Percentiles rank a stretch among this genome's conserved stretches.
Conservation (phyloP, 2,113 vertebrate species). For the Macrotus californicus region DNA sequence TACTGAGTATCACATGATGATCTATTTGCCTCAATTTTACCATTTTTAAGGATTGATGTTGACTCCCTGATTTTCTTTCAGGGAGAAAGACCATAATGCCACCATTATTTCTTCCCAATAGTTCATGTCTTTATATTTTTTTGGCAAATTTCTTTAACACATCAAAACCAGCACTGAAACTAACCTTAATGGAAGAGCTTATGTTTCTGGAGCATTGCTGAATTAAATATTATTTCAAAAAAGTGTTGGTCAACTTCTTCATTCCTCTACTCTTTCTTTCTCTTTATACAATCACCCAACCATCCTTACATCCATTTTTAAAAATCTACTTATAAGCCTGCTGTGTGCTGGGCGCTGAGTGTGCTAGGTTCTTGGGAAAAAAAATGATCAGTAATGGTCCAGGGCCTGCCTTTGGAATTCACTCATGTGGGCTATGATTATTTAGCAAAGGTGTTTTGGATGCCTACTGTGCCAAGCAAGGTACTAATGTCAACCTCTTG, state of each 20-base stretch:
- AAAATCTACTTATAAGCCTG: neutral
- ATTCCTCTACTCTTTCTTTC: neutral
- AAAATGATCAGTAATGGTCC: neutral
- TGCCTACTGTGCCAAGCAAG: neutral
- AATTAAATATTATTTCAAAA: neutral
- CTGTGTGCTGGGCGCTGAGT: neutral
- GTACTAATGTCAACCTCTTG: neutral
- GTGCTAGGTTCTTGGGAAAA: neutral
- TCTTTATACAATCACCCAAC: neutral
- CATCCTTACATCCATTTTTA: neutral
- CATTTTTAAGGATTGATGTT: neutral
- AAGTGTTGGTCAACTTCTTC: neutral
- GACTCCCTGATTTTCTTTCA: neutral
- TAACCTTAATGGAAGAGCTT: neutral
- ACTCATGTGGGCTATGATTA: neutral
- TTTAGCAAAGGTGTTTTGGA: neutral
- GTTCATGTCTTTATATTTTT: neutral
- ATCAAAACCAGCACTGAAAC: neutral
- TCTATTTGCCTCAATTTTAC: neutral
- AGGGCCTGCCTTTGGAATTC: neutral
- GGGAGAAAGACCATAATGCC: neutral
- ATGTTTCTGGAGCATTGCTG: neutral
- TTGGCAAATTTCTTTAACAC: neutral
- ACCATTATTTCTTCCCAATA: neutral
- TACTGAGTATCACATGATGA: neutral